These are phyloP conservation scores for Chaetodon trifascialis DNA, from an alignment of 2,113 vertebrate genomes.

Conservation along the genomic window DNA sequence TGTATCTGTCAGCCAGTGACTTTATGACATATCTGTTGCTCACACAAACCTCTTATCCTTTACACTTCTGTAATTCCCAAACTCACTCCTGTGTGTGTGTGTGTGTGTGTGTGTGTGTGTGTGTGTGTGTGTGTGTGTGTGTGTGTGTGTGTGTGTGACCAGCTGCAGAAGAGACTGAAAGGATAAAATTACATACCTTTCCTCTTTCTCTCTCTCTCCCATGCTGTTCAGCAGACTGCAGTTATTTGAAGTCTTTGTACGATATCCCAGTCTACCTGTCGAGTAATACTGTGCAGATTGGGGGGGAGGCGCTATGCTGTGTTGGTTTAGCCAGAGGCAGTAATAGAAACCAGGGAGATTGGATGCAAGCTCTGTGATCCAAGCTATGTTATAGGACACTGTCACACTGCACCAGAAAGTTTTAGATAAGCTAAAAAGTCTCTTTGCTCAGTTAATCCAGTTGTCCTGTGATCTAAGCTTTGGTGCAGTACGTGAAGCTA, in stretches of 20 bases:
- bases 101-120: slow-evolving; percentile 12
- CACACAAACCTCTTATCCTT: background rate
- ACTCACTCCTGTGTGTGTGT: background rate
- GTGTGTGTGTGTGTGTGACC: slow-evolving; percentile 1
- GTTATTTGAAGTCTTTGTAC: slow-evolving; percentile 63
- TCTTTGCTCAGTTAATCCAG: slow-evolving; percentile 33
- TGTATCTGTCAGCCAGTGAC: slow-evolving; percentile 4
- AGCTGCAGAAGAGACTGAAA: slow-evolving; percentile 38
- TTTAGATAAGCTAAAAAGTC: slow-evolving; percentile 56
- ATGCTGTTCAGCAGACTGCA: slow-evolving; percentile 17
- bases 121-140: background rate
- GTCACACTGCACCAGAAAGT: slow-evolving; percentile 41
- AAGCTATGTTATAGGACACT: slow-evolving; percentile 35
- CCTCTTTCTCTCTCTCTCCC: background rate
- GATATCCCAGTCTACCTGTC: slow-evolving; percentile 29
- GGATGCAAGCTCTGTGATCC: slow-evolving; percentile 54
- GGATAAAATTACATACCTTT: slow-evolving; percentile 33
- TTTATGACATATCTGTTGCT: slow-evolving; percentile 5
- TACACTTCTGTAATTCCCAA: background rate
- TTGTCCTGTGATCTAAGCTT: slow-evolving; percentile 45
- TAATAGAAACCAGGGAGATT: slow-evolving; percentile 48
- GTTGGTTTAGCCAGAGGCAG: slow-evolving; percentile 53
- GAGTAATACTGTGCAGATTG: slow-evolving; percentile 32
- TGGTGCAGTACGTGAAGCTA: slow-evolving; percentile 4
- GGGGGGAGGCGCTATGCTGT: slow-evolving; percentile 1